Conservation (phyloP, 1,140 invertebrate species). For the Goniozus legneri region DNA sequence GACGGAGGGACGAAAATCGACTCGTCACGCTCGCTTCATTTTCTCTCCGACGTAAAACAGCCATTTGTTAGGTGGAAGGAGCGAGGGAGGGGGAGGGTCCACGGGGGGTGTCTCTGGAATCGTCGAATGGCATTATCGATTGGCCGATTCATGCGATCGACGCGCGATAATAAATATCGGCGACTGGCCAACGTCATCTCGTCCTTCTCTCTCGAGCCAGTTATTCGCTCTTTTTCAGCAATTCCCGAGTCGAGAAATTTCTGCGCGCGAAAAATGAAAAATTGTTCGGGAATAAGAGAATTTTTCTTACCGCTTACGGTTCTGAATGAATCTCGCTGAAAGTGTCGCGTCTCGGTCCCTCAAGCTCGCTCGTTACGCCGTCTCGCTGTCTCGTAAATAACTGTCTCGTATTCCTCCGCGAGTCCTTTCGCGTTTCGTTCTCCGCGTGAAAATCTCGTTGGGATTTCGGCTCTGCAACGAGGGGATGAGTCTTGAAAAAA, state of each 20-base stretch:
- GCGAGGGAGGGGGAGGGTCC: slow-evolving; percentile 49
- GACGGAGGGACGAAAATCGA: slow-evolving; percentile 49
- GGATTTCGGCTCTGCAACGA: too few relatives aligned
- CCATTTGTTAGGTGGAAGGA: slow-evolving; percentile 54
- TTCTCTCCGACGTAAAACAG: slow-evolving; percentile 54
- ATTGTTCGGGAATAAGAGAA: too few relatives aligned
- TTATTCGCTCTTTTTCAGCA: slow-evolving; percentile 41
- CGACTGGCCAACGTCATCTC: slow-evolving; percentile 20
- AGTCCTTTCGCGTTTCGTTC: too few relatives aligned
- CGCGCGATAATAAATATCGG: slow-evolving; percentile 49
- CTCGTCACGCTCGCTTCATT: slow-evolving; percentile 56
- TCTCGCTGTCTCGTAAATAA: slow-evolving; percentile 47
- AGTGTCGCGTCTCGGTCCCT: too few relatives aligned
- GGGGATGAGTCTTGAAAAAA: too few relatives aligned
- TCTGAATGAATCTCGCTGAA: too few relatives aligned
- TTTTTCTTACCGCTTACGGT: too few relatives aligned
- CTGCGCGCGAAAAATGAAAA: too few relatives aligned
- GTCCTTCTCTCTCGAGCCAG: slow-evolving; percentile 40
- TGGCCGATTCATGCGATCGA: slow-evolving; percentile 53
- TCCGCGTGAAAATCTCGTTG: too few relatives aligned
- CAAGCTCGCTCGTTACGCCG: slow-evolving; percentile 45
- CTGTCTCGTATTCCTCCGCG: slow-evolving; percentile 39
- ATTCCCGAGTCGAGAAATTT: too few relatives aligned
- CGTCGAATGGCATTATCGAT: slow-evolving; percentile 48
- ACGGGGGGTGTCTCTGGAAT: slow-evolving; percentile 47